Conservation (phyloP, 2,888 invertebrate genomes). For the Amblyjoppa proteus region DNA sequence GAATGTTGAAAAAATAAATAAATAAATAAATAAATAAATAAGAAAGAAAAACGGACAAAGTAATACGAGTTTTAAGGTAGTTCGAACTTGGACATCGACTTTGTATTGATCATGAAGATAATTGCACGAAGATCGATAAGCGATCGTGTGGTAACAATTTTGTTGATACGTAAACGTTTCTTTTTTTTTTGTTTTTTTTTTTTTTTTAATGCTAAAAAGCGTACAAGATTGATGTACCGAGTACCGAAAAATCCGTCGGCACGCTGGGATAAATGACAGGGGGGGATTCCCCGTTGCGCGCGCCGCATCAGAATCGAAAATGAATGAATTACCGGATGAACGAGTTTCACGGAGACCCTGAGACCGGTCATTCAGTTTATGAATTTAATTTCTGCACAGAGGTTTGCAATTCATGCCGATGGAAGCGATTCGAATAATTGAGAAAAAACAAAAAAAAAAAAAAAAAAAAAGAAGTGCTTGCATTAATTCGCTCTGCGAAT, state of each 20-base stretch:
- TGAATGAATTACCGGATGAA: conserved; percentile 4
- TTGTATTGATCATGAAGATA: too few relatives aligned
- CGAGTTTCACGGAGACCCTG: neutral
- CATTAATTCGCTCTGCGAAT: conserved; percentile 13
- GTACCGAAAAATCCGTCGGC: conserved; percentile 1
- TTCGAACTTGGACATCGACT: neutral
- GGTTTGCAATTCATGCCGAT: neutral
- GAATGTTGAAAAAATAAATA: conserved; percentile 17
- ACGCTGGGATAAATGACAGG: conserved; percentile 22
- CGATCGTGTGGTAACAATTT: neutral
- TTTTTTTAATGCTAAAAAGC: neutral
- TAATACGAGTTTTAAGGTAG: neutral
- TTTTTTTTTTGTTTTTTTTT: too few relatives aligned
- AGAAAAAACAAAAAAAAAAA: neutral
- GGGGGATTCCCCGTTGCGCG: conserved; percentile 19
- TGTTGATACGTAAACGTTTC: neutral
- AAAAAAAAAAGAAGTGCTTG: conserved; percentile 1
- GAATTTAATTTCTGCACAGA: conserved; percentile 13
- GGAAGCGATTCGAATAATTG: conserved; percentile 14
- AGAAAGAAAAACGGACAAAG: too few relatives aligned
- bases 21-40: conserved; percentile 8
- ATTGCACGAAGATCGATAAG: neutral
- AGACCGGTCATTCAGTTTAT: conserved; percentile 13
- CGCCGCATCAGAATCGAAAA: neutral
- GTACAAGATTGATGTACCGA: neutral